These are phyloP conservation scores for Sminthurinus aureus DNA, from an alignment of 2,888 invertebrate genomes.

Conservation along the genomic window DNA sequence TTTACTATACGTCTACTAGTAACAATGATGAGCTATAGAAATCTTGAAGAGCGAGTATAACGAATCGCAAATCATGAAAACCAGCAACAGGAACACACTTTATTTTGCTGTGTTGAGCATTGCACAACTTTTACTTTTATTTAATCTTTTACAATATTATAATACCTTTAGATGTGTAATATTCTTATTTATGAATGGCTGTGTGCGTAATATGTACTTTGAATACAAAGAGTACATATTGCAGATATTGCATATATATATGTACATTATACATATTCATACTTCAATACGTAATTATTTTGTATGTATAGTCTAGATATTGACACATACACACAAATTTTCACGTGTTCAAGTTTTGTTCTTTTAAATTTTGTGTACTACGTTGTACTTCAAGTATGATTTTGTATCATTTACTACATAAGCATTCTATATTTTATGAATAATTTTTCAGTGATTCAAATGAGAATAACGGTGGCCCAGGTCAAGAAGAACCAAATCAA, in stretches of 20 bases:
- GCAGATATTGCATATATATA: no score
- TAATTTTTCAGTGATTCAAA: slow-evolving; percentile 27
- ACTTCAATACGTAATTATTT: neutral
- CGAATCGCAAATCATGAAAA: neutral
- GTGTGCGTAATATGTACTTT: no score
- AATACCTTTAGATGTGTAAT: neutral
- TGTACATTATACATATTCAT: neutral
- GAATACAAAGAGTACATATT: no score
- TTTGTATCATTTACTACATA: no score
- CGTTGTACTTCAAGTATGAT: no score
- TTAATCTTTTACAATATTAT: neutral
- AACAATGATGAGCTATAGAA: neutral
- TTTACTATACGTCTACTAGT: neutral
- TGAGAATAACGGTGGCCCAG: slow-evolving; percentile 22
- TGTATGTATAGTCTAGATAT: no score
- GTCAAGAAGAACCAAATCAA: slow-evolving; percentile 32
- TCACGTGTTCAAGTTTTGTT: neutral
- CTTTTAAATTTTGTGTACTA: neutral
- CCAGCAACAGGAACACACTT: neutral
- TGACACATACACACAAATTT: no score
- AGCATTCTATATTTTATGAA: neutral
- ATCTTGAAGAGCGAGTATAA: neutral
- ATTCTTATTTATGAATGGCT: no score
- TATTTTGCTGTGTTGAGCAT: no score
- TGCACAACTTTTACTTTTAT: slow-evolving; percentile 16